These are phyloP conservation scores for Hirudo medicinalis DNA, from an alignment of 1,140 invertebrate species.

Conservation along the genomic window DNA sequence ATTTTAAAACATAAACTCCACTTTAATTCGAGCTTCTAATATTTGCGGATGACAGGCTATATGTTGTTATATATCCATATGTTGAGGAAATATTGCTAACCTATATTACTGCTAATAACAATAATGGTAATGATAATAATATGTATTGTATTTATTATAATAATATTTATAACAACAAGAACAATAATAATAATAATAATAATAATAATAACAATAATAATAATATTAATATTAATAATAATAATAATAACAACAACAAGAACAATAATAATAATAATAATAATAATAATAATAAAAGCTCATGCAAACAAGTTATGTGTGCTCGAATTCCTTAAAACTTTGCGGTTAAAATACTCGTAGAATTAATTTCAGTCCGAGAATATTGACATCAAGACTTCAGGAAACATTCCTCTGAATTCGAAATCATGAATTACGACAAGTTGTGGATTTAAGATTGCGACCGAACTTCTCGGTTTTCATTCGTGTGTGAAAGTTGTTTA, in stretches of 20 bases:
- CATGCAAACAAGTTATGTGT: not conserved
- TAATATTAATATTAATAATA: constrained; percentile 11
- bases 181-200: constrained; percentile 6
- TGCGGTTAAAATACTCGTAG: no score
- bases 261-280: constrained; percentile 6
- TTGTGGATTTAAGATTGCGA: no score
- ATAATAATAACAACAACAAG: constrained; percentile 9
- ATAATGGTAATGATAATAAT: constrained; percentile 12
- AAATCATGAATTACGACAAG: no score
- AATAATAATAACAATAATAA: constrained; percentile 11
- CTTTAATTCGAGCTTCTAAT: no score
- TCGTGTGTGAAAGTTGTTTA: no score
- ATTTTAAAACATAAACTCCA: not conserved
- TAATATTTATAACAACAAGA: constrained; percentile 9
- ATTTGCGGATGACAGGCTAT: no score
- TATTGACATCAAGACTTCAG: no score
- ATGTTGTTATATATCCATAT: no score
- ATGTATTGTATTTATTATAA: not conserved
- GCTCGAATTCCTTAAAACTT: no score
- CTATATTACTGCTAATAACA: not conserved
- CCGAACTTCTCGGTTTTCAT: no score
- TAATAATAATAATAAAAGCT: constrained; percentile 6
- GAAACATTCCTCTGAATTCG: no score
- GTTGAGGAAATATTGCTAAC: not conserved
- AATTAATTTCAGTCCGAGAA: no score